phyloP scores from a whole-genome alignment of 2,888 invertebrate genomes.

The Erpobdella octoculata region DNA sequence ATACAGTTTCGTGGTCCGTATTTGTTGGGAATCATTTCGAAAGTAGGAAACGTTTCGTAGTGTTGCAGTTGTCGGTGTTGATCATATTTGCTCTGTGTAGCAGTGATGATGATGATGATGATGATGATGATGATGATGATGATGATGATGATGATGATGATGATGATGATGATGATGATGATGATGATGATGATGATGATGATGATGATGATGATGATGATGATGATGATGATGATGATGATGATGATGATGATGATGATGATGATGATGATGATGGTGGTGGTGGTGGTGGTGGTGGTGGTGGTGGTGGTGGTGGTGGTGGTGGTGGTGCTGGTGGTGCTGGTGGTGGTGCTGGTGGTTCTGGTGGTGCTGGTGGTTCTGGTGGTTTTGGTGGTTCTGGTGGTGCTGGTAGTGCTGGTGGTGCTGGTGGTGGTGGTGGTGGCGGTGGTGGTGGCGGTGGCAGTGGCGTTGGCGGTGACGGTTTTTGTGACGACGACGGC shows the following conservation, averaged over 20 bases:
- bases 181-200: background rate
- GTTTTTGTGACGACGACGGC: background rate
- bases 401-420: background rate
- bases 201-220: slow-evolving; percentile 8
- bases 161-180: too few relatives aligned
- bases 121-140: too few relatives aligned
- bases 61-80: too few relatives aligned
- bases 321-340: background rate
- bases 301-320: slow-evolving; percentile 1
- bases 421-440: background rate
- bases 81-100: too few relatives aligned
- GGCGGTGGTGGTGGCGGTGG: slow-evolving; percentile 3
- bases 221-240: slow-evolving; percentile 27
- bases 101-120: too few relatives aligned
- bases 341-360: background rate
- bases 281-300: background rate
- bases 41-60: too few relatives aligned
- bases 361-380: background rate
- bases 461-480: background rate
- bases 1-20: too few relatives aligned
- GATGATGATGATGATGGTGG: slow-evolving; percentile 25
- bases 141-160: too few relatives aligned
- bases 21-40: too few relatives aligned
- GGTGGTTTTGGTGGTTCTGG: background rate
- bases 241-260: slow-evolving; percentile 27